Percentiles rank a stretch among this genome's conserved stretches.
Conservation (phyloP, 2,113 vertebrate species). For the Danionella cerebrum region DNA sequence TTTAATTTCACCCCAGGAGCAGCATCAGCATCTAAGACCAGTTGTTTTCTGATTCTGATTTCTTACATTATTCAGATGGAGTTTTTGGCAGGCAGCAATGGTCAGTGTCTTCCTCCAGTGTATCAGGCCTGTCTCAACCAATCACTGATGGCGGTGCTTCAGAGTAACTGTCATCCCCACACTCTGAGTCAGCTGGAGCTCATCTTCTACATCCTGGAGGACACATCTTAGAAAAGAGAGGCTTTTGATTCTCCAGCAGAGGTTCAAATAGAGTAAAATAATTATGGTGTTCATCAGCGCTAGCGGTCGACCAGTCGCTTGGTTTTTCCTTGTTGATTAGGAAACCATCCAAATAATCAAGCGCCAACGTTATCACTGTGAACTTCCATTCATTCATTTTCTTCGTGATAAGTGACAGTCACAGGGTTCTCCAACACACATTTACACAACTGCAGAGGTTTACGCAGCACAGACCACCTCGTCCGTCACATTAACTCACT, state of each 20-base stretch:
- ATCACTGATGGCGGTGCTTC: constrained; percentile 87
- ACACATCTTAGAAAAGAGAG: constrained; percentile 80
- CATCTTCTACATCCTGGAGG: constrained; percentile 96
- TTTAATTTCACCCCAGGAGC: background rate
- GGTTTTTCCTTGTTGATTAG: background rate
- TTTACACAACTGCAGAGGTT: too few relatives aligned
- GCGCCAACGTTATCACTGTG: too few relatives aligned
- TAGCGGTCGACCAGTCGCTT: background rate
- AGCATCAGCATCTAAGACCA: background rate
- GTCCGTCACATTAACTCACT: too few relatives aligned
- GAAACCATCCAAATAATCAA: too few relatives aligned
- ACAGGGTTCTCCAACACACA: too few relatives aligned
- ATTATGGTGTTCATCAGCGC: too few relatives aligned
- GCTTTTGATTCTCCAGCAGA: too few relatives aligned
- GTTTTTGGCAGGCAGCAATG: constrained; percentile 90
- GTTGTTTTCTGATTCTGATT: background rate
- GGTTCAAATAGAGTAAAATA: too few relatives aligned
- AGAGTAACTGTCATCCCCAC: constrained; percentile 84
- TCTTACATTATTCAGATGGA: constrained; percentile 68
- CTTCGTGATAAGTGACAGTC: too few relatives aligned
- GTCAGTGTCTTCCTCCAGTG: constrained; percentile 81
- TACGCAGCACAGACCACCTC: too few relatives aligned
- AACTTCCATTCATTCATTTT: too few relatives aligned
- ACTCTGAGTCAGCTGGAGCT: constrained; percentile 87
- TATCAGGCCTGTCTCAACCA: constrained; percentile 92